A percentile compares a stretch with the other conserved stretches of the same genome.
Conservation (phyloP, 2,797 vertebrate genomes). For the Scolopax rusticola region DNA sequence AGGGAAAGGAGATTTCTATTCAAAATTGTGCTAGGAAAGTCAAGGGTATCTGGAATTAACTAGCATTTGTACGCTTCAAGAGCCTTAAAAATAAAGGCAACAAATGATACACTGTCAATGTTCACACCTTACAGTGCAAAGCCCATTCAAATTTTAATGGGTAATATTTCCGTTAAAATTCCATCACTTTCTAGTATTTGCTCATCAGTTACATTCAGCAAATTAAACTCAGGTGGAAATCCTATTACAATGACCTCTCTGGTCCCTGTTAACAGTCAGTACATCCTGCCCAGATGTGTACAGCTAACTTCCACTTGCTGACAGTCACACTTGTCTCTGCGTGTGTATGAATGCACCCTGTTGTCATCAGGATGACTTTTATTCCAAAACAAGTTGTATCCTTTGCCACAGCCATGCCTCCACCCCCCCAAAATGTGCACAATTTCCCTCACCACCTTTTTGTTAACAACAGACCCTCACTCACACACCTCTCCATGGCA, state of each 20-base stretch:
- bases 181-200: neutral
- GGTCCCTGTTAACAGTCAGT: neutral
- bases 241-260: neutral
- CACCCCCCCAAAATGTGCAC: neutral
- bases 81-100: neutral
- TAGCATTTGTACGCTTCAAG: neutral
- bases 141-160: neutral
- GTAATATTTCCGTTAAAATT: neutral
- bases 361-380: neutral
- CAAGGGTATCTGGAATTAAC: neutral
- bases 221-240: neutral
- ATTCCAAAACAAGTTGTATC: neutral
- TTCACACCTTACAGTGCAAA: neutral
- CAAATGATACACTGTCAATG: neutral
- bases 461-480: neutral
- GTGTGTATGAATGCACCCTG: neutral
- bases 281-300: neutral
- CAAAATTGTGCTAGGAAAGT: rapidly evolving
- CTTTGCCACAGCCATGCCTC: neutral
- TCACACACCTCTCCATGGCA: neutral
- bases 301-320: neutral
- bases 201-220: neutral
- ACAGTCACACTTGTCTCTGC: neutral
- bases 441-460: neutral
- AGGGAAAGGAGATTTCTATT: neutral